Evolutionary conservation across 2,888 invertebrate species (phyloP), one percentile per base, ranked within the genome.

Genomic region (Epinotia nisella): DNA sequence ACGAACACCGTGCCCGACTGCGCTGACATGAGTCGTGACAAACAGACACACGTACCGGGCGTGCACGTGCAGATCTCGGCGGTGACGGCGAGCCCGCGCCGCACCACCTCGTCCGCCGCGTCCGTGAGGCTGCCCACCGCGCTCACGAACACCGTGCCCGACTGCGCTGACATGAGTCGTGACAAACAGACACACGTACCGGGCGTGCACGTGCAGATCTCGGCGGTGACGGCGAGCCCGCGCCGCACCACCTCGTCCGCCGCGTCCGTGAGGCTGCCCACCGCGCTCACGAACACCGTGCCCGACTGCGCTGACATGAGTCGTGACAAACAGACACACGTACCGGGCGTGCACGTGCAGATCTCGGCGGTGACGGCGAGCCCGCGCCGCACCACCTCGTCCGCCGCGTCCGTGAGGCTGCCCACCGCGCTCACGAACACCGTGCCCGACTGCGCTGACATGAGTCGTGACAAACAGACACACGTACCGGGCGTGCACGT

Each of bases 231-330:
- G 82, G 98, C 98, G 70, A 99, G 94, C 86, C 97, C 97, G 86
- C 99, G 96, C 71, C 98, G 96, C 59, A 99, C 98, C 70, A 99
- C 99, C 94, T 99, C 98, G 91, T 99, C 99, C 0, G 98, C 96
- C 75, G 96, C 95, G 92, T 99, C 99, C 49, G 98, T 97, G 62
- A 99, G 94, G 39, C 97, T 97, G 80, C 96, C 95, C 88, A 99
- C 95, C 69, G 98, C 94, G 73, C 97, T 96, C 80, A 95, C 95
- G 89, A 97, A 97, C 78, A 97, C 90, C 78, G 94, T 94, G 81
- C 96, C 96, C 67, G 97, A 96, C 85, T 97, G 95, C 76, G n/a
- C n/a, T n/a, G n/a, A n/a, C n/a, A n/a, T n/a, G n/a, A n/a, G n/a
- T n/a, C n/a, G n/a, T n/a, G n/a, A n/a, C n/a, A n/a, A n/a, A n/a